A percentile compares a stretch with the other conserved stretches of the same genome.
phyloP scores from a whole-genome alignment of 2,888 invertebrate genomes.

The Drosophila longiperda region DNA sequence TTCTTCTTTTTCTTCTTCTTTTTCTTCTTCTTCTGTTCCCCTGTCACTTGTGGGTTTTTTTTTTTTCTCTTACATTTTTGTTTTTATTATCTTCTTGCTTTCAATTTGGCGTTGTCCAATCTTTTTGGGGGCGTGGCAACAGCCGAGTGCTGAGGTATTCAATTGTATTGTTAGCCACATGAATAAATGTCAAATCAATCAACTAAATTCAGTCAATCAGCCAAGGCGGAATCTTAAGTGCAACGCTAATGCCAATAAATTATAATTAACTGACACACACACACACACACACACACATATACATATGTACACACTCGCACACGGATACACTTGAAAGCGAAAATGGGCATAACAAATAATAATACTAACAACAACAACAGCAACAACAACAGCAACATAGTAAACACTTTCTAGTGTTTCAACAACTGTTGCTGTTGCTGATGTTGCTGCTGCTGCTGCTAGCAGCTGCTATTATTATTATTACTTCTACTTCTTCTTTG shows the following conservation, averaged over 20 bases:
- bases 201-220: slow-evolving; percentile 50
- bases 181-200: slow-evolving; percentile 47
- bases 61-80: slow-evolving; percentile 13
- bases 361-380: slow-evolving; percentile 19
- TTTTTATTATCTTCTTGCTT: slow-evolving; percentile 2
- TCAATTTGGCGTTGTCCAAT: slow-evolving; percentile 20
- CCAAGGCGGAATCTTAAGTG: slow-evolving; percentile 48
- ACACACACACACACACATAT: slow-evolving; percentile 5
- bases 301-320: neutral
- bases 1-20: slow-evolving; percentile 6
- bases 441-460: slow-evolving; percentile 18
- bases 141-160: neutral
- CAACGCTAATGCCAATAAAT: slow-evolving; percentile 67
- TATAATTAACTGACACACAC: slow-evolving; percentile 57
- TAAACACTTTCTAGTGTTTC: slow-evolving; percentile 67
- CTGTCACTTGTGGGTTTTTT: slow-evolving; percentile 35
- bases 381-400: slow-evolving; percentile 19
- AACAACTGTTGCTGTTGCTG: slow-evolving; percentile 20
- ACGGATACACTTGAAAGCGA: slow-evolving; percentile 55
- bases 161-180: slow-evolving; percentile 12
- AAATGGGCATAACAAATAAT: slow-evolving; percentile 51
- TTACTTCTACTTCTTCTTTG: slow-evolving; percentile 17
- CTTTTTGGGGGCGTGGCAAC: slow-evolving; percentile 12
- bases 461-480: slow-evolving; percentile 13
- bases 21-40: slow-evolving; percentile 17